Conservation (phyloP, 2,888 invertebrate genomes). For the Protodeltote pygarga region DNA sequence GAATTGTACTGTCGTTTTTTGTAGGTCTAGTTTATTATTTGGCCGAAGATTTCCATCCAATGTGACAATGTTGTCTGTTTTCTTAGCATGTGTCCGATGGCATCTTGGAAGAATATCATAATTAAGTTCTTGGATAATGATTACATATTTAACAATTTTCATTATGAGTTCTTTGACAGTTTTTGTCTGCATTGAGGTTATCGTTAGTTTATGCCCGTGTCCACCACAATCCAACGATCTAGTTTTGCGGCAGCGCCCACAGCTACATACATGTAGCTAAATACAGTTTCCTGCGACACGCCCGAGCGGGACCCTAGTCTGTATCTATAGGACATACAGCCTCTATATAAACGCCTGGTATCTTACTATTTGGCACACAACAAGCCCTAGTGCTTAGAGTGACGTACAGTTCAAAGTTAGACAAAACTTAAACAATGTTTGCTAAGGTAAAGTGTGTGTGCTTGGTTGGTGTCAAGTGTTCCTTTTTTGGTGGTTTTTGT, state of each 20-base stretch:
- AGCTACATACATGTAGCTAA: slow-evolving; percentile 61
- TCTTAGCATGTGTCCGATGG: too few species aligned
- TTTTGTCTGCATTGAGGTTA: too few species aligned
- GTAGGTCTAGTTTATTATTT: too few species aligned
- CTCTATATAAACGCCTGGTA: slow-evolving; percentile 81
- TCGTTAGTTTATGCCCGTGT: slow-evolving; percentile 51
- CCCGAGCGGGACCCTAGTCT: slow-evolving; percentile 59
- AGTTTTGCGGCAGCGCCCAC: slow-evolving; percentile 76
- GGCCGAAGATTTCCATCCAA: too few species aligned
- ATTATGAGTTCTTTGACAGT: too few species aligned
- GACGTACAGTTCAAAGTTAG: slow-evolving; percentile 69
- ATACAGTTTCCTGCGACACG: slow-evolving; percentile 69
- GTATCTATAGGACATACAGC: slow-evolving; percentile 76
- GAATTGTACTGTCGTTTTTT: too few species aligned
- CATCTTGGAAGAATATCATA: too few species aligned
- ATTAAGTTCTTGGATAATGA: too few species aligned
- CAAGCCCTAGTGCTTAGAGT: slow-evolving; percentile 76
- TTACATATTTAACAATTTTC: too few species aligned
- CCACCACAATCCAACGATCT: slow-evolving; percentile 60
- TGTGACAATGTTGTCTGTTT: too few species aligned
- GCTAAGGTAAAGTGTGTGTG: slow-evolving; percentile 72
- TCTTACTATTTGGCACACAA: slow-evolving; percentile 80
- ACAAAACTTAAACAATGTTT: slow-evolving; percentile 76
- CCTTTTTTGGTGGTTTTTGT: slow-evolving; percentile 22
- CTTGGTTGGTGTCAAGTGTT: slow-evolving; percentile 20